Conservation (phyloP, 2,888 invertebrate genomes). For the Dryobotodes eremita region DNA sequence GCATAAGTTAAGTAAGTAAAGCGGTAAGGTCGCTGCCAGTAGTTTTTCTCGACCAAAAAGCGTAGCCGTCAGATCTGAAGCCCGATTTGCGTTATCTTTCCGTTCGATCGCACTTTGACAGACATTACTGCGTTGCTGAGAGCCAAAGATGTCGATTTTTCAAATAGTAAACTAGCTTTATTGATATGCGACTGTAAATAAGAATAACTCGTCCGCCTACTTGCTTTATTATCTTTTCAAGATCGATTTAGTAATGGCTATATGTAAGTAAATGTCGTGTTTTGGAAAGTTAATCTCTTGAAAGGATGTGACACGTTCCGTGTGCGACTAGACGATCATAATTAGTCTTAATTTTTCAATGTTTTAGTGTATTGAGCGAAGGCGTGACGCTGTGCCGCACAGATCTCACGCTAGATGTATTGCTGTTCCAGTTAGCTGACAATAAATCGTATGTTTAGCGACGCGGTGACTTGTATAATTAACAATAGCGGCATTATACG, state of each 20-base stretch:
- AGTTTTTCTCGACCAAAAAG: constrained; percentile 81
- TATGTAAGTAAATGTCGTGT: constrained; percentile 64
- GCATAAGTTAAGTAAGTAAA: constrained; percentile 82
- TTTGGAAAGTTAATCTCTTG: constrained; percentile 78
- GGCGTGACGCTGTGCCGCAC: constrained; percentile 75
- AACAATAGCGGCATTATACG: constrained; percentile 89
- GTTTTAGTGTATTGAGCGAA: constrained; percentile 79
- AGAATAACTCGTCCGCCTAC: constrained; percentile 72
- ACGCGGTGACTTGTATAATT: constrained; percentile 89
- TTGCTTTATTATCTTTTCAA: constrained; percentile 76
- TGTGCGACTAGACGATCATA: constrained; percentile 71
- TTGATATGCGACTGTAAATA: constrained; percentile 75
- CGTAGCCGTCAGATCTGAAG: constrained; percentile 81
- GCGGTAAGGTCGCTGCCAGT: constrained; percentile 81
- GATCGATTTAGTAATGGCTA: constrained; percentile 68
- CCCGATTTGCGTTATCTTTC: constrained; percentile 82
- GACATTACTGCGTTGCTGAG: constrained; percentile 78
- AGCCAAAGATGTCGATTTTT: constrained; percentile 80
- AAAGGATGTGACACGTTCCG: constrained; percentile 70
- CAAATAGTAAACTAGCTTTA: constrained; percentile 77
- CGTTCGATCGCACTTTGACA: constrained; percentile 81
- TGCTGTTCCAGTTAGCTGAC: constrained; percentile 86
- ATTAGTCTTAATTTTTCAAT: constrained; percentile 83
- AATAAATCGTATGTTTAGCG: constrained; percentile 90
- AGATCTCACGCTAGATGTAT: constrained; percentile 85